Evolutionary conservation across 2,797 vertebrate genomes (phyloP).

Genomic region (Eurystomus glaucurus): DNA sequence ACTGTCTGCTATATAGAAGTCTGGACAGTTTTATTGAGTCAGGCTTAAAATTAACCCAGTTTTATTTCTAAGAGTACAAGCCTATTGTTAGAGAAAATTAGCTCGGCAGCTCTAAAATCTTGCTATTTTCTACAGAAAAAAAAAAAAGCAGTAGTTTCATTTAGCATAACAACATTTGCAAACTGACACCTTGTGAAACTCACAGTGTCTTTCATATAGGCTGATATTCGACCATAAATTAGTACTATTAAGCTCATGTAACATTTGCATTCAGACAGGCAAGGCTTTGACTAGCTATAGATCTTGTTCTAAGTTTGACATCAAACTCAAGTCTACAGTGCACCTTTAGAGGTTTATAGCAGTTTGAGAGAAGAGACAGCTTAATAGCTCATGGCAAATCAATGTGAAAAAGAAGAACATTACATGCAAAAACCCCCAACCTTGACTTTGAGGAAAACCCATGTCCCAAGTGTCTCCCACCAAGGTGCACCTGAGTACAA

Average conservation of each 20-base stretch:
- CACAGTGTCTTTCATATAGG: accelerated
- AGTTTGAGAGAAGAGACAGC: not conserved
- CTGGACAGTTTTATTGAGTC: not conserved
- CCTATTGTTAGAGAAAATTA: not conserved
- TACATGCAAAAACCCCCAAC: not conserved
- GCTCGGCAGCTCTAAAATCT: not conserved
- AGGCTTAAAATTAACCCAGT: not conserved
- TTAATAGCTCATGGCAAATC: not conserved
- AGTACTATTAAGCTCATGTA: not conserved
- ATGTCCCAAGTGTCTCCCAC: not conserved
- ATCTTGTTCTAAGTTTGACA: not conserved
- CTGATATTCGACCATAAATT: not conserved
- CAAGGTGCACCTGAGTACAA: not conserved
- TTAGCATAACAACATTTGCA: not conserved
- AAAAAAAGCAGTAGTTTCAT: not conserved
- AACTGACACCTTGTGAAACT: not conserved
- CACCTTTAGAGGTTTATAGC: not conserved
- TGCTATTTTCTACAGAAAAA: not conserved
- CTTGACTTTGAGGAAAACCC: not conserved
- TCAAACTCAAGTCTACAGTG: not conserved
- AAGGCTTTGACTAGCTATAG: not conserved
- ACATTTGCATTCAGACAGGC: not conserved
- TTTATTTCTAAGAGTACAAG: not conserved
- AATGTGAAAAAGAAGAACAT: accelerated
- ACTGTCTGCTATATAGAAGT: not conserved